Base-by-base conservation (phyloP, 2,888 invertebrate species). In the Cetonia aurata region DNA sequence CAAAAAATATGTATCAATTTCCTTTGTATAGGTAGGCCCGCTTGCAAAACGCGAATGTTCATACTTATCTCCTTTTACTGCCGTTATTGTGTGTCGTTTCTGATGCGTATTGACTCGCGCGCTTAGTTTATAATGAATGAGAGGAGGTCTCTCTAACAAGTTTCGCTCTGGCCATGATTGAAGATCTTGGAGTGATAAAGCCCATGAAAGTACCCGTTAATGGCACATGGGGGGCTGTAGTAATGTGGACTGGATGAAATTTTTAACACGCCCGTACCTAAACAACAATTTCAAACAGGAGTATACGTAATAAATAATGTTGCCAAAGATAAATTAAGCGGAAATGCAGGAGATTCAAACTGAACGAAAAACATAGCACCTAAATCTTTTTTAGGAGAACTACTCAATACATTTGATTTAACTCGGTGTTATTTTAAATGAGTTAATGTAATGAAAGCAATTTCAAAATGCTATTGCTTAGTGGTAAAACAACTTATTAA, bases 1-100 rank as follows among this genome's bases (percentile, higher is more conserved):
- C 75, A 76, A 74, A 73, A 78, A 77, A 77, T 77, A 75, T 50
- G 62, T 65, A 65, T 76, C 75, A 75, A 76, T 77, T 77, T 76
- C 75, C 74, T 77, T 77, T 52, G 50, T 52, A 62, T 44, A n/a
- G 19, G 53, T 44, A n/a, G 19, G 53, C 6, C 44, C 53, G 62
- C 62, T 50, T 6, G 37, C 50, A 50, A 52, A 65, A 37, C 50
- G 46, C 60, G 44, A 69, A 69, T 72, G 74, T 72, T 75, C 52
- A 74, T 73, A 71, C 74, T 74, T 72, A 72, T 65, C 75, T 74
- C 72, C 74, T 74, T 73, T 75, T 73, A 74, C 75, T 75, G 75
- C 74, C 42, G 42, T 57, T 57, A 17, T 42, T 17, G 12, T 75
- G 74, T 75, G 72, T 71, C 73, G 75, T 72, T 37, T 37, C 68